phyloP scores from a whole-genome alignment of 2,797 vertebrate genomes.

The Amblyopsis hoosieri region DNA sequence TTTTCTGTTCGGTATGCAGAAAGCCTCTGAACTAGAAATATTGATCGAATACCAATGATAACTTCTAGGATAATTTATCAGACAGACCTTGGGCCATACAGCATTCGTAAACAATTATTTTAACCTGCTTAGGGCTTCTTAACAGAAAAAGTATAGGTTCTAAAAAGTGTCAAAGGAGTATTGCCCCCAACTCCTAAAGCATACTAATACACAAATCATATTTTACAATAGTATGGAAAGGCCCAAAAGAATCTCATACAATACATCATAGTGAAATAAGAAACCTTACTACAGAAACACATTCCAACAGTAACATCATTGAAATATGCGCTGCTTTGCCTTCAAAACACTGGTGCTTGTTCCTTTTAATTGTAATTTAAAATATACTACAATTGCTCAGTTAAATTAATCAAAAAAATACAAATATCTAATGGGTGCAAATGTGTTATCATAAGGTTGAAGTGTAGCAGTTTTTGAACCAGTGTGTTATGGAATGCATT shows the following conservation, averaged over 20 bases:
- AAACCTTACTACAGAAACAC: background rate
- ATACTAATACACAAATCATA: constrained; percentile 7
- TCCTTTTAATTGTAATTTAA: constrained; percentile 2
- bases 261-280: background rate
- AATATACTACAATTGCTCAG: constrained; percentile 6
- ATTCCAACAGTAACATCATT: constrained; percentile 1
- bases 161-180: background rate
- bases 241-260: constrained; percentile 4
- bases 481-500: constrained; percentile 57
- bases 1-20: background rate
- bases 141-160: background rate
- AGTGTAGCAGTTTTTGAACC: constrained; percentile 20
- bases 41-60: background rate
- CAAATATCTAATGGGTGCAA: constrained; percentile 28
- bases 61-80: no score
- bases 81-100: no score
- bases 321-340: background rate
- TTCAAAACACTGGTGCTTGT: background rate
- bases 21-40: background rate
- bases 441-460: constrained; percentile 19
- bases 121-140: no score
- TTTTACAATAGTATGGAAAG: constrained; percentile 17
- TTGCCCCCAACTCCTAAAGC: background rate
- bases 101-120: no score
- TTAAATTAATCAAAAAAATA: constrained; percentile 44